phyloP scores from a whole-genome alignment of 2,113 vertebrate genomes.

The Eudyptes chrysolophus region DNA sequence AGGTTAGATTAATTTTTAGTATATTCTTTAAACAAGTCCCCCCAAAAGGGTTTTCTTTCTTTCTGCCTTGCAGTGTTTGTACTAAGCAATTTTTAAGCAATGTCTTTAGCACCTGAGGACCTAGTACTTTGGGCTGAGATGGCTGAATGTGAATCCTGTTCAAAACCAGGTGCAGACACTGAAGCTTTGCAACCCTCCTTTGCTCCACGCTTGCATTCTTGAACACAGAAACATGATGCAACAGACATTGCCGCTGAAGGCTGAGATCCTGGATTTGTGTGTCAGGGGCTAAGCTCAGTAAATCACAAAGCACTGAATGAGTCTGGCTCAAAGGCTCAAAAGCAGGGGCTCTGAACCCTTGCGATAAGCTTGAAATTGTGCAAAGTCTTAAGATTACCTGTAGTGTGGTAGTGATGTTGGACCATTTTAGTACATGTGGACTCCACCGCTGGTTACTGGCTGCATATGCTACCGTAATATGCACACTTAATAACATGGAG shows the following conservation, averaged over 20 bases:
- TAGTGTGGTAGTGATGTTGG: neutral
- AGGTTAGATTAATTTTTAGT: neutral
- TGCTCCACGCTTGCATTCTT: neutral
- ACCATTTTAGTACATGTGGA: neutral
- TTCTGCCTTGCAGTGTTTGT: neutral
- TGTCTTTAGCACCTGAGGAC: neutral
- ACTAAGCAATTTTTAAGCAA: neutral
- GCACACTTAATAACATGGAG: neutral
- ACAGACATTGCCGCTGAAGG: neutral
- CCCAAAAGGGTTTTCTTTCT: neutral
- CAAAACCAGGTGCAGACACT: neutral
- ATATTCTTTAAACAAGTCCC: neutral
- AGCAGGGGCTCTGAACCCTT: neutral
- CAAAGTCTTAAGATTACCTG: neutral
- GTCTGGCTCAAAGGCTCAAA: neutral
- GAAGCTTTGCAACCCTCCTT: neutral
- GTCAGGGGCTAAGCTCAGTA: neutral
- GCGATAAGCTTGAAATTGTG: neutral
- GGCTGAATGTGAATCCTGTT: neutral
- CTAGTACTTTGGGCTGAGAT: neutral
- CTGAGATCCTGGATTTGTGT: neutral
- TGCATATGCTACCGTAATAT: rapidly evolving
- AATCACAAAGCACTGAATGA: neutral
- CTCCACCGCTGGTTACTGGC: neutral
- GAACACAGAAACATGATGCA: neutral